phyloP scores from a whole-genome alignment of 2,888 invertebrate species.

The Andrena minutula region DNA sequence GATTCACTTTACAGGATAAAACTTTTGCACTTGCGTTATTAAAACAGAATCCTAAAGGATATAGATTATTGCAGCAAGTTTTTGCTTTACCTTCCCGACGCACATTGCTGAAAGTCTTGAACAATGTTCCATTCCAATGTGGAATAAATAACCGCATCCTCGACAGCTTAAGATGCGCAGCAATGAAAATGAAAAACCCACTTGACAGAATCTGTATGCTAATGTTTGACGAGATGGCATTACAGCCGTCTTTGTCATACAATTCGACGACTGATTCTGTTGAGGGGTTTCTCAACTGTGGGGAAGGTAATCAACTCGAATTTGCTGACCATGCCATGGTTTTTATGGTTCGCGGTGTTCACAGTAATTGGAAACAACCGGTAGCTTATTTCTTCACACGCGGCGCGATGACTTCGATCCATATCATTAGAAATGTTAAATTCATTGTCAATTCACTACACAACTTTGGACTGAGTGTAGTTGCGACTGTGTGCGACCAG shows the following conservation, averaged over 20 bases:
- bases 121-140: background rate
- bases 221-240: background rate
- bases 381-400: background rate
- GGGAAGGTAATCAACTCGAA: background rate
- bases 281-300: background rate
- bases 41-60: background rate
- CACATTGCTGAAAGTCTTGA: background rate
- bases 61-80: background rate
- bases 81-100: background rate
- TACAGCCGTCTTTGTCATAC: background rate
- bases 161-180: background rate
- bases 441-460: background rate
- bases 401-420: background rate
- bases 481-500: too few relatives aligned
- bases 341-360: conserved; percentile 1
- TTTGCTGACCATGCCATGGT: background rate
- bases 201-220: background rate
- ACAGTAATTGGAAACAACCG: background rate
- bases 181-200: background rate
- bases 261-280: background rate
- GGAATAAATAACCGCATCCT: background rate
- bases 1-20: conserved; percentile 4
- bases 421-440: background rate
- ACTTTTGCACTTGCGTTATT: background rate
- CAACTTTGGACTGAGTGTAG: background rate